Base-by-base conservation (phyloP, 2,113 vertebrate genomes). In the Lucifuga dentata region DNA sequence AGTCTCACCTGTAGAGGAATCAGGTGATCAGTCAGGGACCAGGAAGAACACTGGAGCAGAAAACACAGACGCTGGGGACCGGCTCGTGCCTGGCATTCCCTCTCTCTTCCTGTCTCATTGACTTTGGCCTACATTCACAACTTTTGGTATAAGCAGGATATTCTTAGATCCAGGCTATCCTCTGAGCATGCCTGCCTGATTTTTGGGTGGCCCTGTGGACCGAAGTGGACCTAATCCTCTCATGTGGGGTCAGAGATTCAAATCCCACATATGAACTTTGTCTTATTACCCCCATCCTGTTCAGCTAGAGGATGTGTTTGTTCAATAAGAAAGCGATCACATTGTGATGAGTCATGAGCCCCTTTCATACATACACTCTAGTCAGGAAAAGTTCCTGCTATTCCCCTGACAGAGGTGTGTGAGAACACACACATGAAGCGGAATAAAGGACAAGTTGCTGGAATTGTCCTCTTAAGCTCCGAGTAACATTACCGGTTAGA, bases 51-150 rank as follows among this genome's bases (percentile, higher is more conserved):
- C 23, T 2, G 3, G 46, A 38, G 24, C 5, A 6, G 40, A 70
- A 57, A 73, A 64, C 55, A 35, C 44, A 65, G 58, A 49, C 44
- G 24, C 50, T 7, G 17, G 64, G 63, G 78, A 75, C 24, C 35
- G 32, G 51, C 33, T 71, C 20, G 26, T 41, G 44, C 56, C 41
- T 12, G 32, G 44, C 45, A n/a, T 53, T 66, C 59, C 61, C 26
- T 33, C 19, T 17, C 1, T 1, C 23, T 69, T 41, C 24, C 41
- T 13, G 33, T 56, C 58, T 71, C 17, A 32, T 45, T 72, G 78
- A 82, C 73, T 70, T 80, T 76, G 81, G 53, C 78, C 85, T 60
- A 78, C 38, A 79, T 81, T 76, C 29, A 56, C 35, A 40, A 26
- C 36, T 32, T 57, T 76, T 17, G 73, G 38, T 26, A 62, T n/a